Percentiles rank a stretch among this genome's conserved stretches.
phyloP scores from a whole-genome alignment of 2,113 vertebrate species.

The Centropus unirufus region DNA sequence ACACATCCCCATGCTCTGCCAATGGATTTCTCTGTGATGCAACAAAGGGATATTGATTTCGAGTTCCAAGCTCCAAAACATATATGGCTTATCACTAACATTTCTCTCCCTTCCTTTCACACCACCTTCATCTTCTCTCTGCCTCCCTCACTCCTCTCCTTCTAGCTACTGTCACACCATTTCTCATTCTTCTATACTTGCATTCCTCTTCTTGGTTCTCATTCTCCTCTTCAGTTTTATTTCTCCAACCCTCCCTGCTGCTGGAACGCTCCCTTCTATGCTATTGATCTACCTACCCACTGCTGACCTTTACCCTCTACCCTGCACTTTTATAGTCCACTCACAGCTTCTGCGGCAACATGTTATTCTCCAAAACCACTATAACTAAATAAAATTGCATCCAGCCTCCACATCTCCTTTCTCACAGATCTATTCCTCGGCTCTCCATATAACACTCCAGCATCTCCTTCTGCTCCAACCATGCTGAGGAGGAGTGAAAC shows the following conservation, averaged over 20 bases:
- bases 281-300: not conserved
- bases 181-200: not conserved
- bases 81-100: not conserved
- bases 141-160: not conserved
- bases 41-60: not conserved
- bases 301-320: not conserved
- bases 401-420: not conserved
- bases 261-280: not conserved
- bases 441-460: not conserved
- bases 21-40: not conserved
- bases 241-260: not conserved
- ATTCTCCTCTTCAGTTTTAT: not conserved
- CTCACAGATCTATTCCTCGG: fast-evolving
- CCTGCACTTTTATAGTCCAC: not conserved
- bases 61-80: not conserved
- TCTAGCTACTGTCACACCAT: not conserved
- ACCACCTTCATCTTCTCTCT: not conserved
- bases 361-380: not conserved
- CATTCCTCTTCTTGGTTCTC: not conserved
- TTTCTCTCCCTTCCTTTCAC: not conserved
- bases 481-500: not conserved
- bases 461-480: not conserved
- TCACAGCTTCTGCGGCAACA: not conserved
- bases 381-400: not conserved
- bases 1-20: not conserved